Evolutionary conservation across 2,888 invertebrate species (phyloP).

Genomic region (Scaptomyza parva): DNA sequence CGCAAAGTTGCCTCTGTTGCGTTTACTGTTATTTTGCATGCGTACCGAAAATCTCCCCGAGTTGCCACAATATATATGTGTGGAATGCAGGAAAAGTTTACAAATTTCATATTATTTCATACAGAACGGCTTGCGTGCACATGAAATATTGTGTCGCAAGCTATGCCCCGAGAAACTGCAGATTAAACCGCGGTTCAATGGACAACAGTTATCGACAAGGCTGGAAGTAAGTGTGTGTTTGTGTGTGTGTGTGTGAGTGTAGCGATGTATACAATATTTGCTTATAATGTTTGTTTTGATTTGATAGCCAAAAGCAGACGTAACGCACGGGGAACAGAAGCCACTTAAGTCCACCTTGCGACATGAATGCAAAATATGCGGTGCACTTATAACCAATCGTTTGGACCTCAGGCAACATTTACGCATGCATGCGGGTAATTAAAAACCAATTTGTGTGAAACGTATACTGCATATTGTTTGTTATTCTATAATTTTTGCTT

Average conservation of each 20-base stretch:
- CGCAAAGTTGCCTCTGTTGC: constrained; percentile 63
- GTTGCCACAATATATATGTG: constrained; percentile 74
- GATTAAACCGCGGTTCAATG: constrained; percentile 26
- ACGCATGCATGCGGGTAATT: constrained; percentile 75
- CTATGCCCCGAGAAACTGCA: constrained; percentile 48
- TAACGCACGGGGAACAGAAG: constrained; percentile 13
- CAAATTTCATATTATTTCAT: constrained; percentile 79
- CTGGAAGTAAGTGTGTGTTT: constrained; percentile 37
- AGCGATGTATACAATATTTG: background rate
- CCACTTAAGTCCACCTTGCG: constrained; percentile 34
- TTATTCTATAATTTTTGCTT: background rate
- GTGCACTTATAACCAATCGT: constrained; percentile 66
- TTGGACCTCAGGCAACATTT: constrained; percentile 77
- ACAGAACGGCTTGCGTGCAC: constrained; percentile 74
- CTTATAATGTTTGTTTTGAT: constrained; percentile 4
- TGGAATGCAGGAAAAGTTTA: constrained; percentile 73
- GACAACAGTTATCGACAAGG: constrained; percentile 17
- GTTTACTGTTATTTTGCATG: constrained; percentile 74
- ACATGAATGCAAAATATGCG: constrained; percentile 80
- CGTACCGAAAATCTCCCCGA: constrained; percentile 65
- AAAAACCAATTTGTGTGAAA: background rate
- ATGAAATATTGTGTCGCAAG: constrained; percentile 73
- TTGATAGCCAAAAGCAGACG: constrained; percentile 16
- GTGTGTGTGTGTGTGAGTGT: constrained; percentile 2
- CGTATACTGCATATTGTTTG: background rate